These are phyloP conservation scores for Cricetomys ansorgei DNA, from an alignment of 2,113 vertebrate species.

Conservation along the genomic window DNA sequence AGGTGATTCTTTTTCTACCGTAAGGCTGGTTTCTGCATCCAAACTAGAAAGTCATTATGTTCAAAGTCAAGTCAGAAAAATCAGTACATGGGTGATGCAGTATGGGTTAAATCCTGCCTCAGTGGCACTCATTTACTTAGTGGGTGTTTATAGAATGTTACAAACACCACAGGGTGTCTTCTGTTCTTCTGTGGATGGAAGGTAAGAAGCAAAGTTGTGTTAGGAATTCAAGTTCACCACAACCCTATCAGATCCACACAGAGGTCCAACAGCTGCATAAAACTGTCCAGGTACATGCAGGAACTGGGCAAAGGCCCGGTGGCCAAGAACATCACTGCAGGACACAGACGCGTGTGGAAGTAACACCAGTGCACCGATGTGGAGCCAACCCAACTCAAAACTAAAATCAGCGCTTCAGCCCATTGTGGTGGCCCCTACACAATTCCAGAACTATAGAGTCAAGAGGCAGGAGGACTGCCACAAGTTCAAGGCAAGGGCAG, in stretches of 20 bases:
- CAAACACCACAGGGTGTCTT: not conserved
- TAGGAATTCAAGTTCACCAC: not conserved
- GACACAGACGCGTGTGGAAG: not conserved
- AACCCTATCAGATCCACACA: not conserved
- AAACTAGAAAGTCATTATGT: not conserved
- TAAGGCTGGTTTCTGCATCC: not conserved
- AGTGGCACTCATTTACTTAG: not conserved
- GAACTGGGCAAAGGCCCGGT: not conserved
- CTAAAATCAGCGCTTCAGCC: not conserved
- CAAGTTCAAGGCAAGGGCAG: not conserved
- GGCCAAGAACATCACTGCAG: not conserved
- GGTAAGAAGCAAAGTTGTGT: not conserved
- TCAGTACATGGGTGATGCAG: not conserved
- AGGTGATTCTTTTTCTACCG: not conserved
- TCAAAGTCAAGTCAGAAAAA: not conserved
- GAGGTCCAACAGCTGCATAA: accelerated
- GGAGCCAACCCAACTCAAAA: too few relatives aligned
- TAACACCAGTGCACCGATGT: not conserved
- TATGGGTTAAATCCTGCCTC: not conserved
- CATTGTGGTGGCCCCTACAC: not conserved
- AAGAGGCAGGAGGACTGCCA: not conserved
- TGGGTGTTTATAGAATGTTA: not conserved
- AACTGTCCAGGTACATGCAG: too few relatives aligned
- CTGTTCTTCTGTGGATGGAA: not conserved
- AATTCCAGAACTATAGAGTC: not conserved